Base-by-base conservation (phyloP, 2,113 vertebrate genomes). In the Passer domesticus region DNA sequence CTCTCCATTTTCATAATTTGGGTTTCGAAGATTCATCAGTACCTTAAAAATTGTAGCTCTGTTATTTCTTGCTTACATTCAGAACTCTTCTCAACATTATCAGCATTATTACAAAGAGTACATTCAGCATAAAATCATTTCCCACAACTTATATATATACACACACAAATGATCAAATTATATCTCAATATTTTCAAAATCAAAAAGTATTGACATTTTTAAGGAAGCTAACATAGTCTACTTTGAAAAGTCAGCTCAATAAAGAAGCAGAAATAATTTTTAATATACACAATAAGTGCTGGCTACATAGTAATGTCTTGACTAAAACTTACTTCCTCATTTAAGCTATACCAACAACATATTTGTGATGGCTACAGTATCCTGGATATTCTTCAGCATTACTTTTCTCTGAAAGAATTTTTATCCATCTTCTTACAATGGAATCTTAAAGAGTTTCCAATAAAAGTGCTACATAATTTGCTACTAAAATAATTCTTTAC, bases 1-100 rank as follows among this genome's bases (percentile, higher is more conserved):
- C 66, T 99, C 99, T 58, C 98, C 98, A 95, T 96, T 98, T 85
- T 99, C 98, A 62, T 98, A 99, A 98, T 99, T 99, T 44, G 99
- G 98, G 96, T 99, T 99, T 91, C 98, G 98, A 97, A 99, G 97
- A 97, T 98, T 98, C 96, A 99, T 98, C 89, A 99, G 90, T 81
- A 99, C 99, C 99, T 99, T 92, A 95, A 98, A 97, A 91, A 97
- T 75, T n/a, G 55, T 30, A 96, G 88, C 7, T 90, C 69, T 33
- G 87, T 97, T 66, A 97, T 93, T 96, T 74, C 63, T 72, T 79
- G 68, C 23, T 74, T 85, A 83, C 63, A 83, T 86, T 82, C 76
- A 95, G 56, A 94, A 91, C 30, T 89, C 67, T 83, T 56, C 28
- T 22, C 39, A 89, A 47, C 9, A 79, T 46, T 27, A 94, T 13